Base-by-base conservation (phyloP, 1,140 invertebrate species). In the Sitodiplosis mosellana region DNA sequence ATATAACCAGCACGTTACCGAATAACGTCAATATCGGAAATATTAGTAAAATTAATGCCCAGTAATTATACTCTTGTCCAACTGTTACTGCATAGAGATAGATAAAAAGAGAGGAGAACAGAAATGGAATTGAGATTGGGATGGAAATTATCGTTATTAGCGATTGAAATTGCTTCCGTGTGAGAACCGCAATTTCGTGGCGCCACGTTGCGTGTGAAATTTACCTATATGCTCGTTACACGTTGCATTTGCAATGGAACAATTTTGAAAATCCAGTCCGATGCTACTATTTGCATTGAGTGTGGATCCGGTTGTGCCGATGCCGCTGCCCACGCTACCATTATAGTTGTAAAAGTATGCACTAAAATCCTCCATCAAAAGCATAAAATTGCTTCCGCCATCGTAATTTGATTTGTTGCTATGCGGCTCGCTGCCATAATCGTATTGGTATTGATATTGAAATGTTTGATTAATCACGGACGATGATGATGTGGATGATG, bases 1-100 rank as follows among this genome's bases (percentile, higher is more conserved):
- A 67, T 53, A 98, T 96, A 48, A 99, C 93, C 48, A 99, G 75
- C 48, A 93, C 82, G 69, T 98, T 98, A 27, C 92, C 93, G 66
- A 97, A 95, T 11, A 97, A 75, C 1, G 92, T 95, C 49, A 95
- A 78, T 58, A 93, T 75, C 19, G 91, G 89, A 59, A 96, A 91
- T 49, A 95, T 70, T 47, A 94, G 72, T 48, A 95, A 68, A 49
- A 90, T 75, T 27, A 91, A 67, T 17, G 83, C 83, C 84, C 87
- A 90, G 66, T 84, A 87, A 60, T 80, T 83, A 56, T 78, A 77
- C 48, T 72, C 66, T 47, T n/a, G n/a, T n/a, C n/a, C n/a, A n/a
- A 68, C 63, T 52, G 61, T 51, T 54, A 53, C 17, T 27, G 51
- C 18, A 47, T n/a, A 18, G 17, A 38, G 18, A 22, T 7, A 47